Evolutionary conservation across 1,140 invertebrate genomes (phyloP), one percentile per base, ranked within the genome.

Genomic region (Drosophila oshimai): DNA sequence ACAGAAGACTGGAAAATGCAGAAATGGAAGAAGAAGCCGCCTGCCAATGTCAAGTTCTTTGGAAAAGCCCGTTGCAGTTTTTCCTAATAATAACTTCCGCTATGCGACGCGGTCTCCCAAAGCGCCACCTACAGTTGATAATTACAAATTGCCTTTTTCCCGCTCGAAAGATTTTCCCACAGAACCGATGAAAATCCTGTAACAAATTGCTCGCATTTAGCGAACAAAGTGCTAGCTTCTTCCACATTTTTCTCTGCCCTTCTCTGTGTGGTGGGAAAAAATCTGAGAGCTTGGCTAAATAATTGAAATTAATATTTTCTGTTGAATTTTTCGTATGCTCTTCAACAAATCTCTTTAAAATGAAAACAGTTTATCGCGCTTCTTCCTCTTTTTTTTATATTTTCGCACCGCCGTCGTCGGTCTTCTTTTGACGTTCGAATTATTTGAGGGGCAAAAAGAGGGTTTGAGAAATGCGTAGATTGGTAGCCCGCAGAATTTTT

Each of bases 291-390:
- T 31, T 50, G 51, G 51, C 70, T 60, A 73, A 86, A 75, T 80
- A 80, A 84, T 87, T 86, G 71, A 86, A 87, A 80, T 75, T 86
- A 84, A 84, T 84, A 84, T 84, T 74, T 78, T 73, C 73, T 46
- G 54, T 58, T 75, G 64, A 69, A 75, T 39, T 78, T 65, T 31
- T 61, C n/a, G n/a, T n/a, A 51, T 44, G 74, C 67, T 78, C 57
- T 76, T 74, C 62, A 70, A 44, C 61, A 55, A 42, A 64, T 68
- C 83, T 65, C 64, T 84, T 58, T 41, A 60, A 84, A 71, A 55
- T 33, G 41, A 55, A 65, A 70, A 77, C 58, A 72, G 77, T 79
- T 86, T 74, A 81, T 54, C 55, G 72, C 36, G 57, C 36, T 22
- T 17, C 34, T n/a, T 22, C 13, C 34, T n/a, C 17, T 13, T 17